A percentile compares a stretch with the other conserved stretches of the same genome.
phyloP scores from a whole-genome alignment of 2,797 vertebrate genomes.

The Phrynocephalus guinanensis region DNA sequence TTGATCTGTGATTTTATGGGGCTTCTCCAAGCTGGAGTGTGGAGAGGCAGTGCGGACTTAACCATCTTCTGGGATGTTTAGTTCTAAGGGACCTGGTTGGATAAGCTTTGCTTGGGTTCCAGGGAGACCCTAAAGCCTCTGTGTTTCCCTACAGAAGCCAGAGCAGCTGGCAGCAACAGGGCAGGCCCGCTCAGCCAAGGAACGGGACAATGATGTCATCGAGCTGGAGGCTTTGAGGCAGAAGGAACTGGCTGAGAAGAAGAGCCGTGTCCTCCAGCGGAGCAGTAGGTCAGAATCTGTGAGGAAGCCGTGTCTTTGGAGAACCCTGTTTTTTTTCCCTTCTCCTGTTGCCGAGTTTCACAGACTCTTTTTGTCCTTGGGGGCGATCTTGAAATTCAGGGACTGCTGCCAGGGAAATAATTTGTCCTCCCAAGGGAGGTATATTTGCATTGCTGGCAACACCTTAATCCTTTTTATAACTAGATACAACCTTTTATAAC shows the following conservation, averaged over 20 bases:
- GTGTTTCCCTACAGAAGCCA: constrained; percentile 78
- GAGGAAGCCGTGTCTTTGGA: not conserved
- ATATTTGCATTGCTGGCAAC: not conserved
- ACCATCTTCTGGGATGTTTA: not conserved
- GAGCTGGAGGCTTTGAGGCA: constrained; percentile 88
- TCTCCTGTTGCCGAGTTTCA: not conserved
- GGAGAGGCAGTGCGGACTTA: not conserved
- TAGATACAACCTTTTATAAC: not conserved
- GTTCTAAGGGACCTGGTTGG: not conserved
- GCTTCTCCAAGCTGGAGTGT: not conserved
- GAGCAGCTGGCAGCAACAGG: constrained; percentile 88
- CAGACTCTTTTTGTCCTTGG: not conserved
- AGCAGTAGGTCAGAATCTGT: constrained; percentile 82
- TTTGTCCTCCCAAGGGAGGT: not conserved
- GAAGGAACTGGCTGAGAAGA: constrained; percentile 86
- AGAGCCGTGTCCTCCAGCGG: constrained; percentile 84
- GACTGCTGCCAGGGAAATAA: not conserved
- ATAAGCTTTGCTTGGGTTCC: not conserved
- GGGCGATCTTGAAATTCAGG: not conserved
- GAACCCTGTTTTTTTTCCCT: not conserved
- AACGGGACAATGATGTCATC: constrained; percentile 82
- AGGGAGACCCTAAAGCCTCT: not conserved
- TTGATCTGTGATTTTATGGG: not conserved
- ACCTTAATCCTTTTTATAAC: not conserved
- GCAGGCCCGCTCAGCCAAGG: constrained; percentile 81